Base-by-base conservation (phyloP, 2,113 vertebrate genomes). In the Gambusia affinis region DNA sequence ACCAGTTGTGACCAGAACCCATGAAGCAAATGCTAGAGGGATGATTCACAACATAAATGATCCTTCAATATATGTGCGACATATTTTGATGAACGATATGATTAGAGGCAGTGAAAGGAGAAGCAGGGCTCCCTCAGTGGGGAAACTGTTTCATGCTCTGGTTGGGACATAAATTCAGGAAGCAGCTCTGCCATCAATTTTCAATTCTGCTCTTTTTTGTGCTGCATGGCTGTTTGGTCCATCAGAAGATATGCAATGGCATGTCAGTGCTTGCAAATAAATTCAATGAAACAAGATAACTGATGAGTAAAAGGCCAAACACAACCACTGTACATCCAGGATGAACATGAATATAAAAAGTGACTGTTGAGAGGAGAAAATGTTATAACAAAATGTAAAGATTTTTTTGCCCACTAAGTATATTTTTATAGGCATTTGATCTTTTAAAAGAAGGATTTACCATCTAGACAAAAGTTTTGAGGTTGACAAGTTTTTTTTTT, bases 261-360 rank as follows among this genome's bases (percentile, higher is more conserved):
- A 44, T 57, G 22, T 72, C 64, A 31, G 5, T 65, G 80, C 78
- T 71, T 82, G 68, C 74, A 82, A 54, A 67, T 78, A 79, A 81
- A 86, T 76, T 54, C 42, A 76, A 30, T 4, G 70, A 70, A 67
- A 79, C 73, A 70, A 65, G 70, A 72, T 73, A 72, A 78, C 61
- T 72, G 74, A 83, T 83, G 74, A 66, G 68, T 54, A 10, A 60
- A 64, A 75, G 30, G 65, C 24, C 33, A 12, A 17, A 65, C 31
- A 35, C 61, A 35, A 28, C 17, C 10, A 37, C 31, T 28, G 30
- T 28, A 28, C 1, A 7, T 22, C 47, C 27, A 35, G 63, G 64
- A 33, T 64, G 30, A 42, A 60, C 64, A 65, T 33, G 51, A 69
- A 63, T 54, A 15, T 12, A 12, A n/a, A 80, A 74, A 67, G 73